A percentile compares a stretch with the other conserved stretches of the same genome.
phyloP scores from a whole-genome alignment of 92 coral and sea anemone species.

The Scolanthus callimorphus region DNA sequence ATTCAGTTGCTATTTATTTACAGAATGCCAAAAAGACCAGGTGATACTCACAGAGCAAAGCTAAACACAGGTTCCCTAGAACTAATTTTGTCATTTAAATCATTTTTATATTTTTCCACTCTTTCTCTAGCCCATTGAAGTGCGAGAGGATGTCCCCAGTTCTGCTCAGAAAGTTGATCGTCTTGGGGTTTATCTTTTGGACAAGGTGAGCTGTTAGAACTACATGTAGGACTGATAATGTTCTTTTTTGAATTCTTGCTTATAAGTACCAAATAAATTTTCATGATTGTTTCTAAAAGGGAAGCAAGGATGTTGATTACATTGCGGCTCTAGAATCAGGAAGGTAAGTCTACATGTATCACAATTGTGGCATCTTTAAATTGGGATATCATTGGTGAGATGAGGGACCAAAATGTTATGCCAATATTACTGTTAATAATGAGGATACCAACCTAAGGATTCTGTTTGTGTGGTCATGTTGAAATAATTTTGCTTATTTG shows the following conservation, averaged over 20 bases:
- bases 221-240: not conserved
- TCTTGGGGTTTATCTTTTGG: constrained; percentile 60
- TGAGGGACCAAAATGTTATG: no score
- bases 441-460: not conserved
- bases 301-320: constrained; percentile 58
- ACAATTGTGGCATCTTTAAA: constrained; percentile 1
- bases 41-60: not conserved
- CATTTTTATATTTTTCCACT: no score
- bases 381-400: no score
- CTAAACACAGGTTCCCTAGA: not conserved
- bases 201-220: constrained; percentile 38
- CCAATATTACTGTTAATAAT: not conserved
- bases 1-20: not conserved
- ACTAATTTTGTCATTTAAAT: not conserved
- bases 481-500: no score
- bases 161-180: constrained; percentile 45
- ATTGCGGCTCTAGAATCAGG: constrained; percentile 82
- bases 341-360: constrained; percentile 56
- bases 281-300: no score
- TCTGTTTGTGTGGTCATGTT: no score
- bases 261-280: no score
- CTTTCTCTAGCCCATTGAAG: constrained; percentile 85
- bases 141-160: constrained; percentile 65
- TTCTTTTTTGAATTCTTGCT: not conserved
- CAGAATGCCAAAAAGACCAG: not conserved